A percentile compares a stretch with the other conserved stretches of the same genome.
Conservation (phyloP, 1,140 invertebrate genomes). For the Nylanderia fulva region DNA sequence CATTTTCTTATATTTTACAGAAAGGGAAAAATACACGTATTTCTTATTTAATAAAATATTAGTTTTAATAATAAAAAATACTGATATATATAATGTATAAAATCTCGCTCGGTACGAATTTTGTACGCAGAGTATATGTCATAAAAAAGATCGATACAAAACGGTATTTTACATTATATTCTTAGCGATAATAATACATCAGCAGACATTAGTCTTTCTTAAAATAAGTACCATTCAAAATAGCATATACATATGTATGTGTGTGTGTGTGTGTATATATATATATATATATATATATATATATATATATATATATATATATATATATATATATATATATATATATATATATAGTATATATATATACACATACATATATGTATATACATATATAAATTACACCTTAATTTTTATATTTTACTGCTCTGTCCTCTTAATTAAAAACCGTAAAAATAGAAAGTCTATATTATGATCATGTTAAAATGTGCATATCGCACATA, state of each 20-base stretch:
- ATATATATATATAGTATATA: neutral
- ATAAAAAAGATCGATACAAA: constrained; percentile 35
- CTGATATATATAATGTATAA: constrained; percentile 63
- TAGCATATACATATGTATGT: neutral
- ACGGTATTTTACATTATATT: constrained; percentile 25
- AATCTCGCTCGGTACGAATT: constrained; percentile 25
- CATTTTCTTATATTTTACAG: constrained; percentile 28
- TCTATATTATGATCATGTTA: constrained; percentile 26
- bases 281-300: neutral
- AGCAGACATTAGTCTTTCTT: neutral
- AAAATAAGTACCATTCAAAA: constrained; percentile 36
- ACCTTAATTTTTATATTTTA: constrained; percentile 32
- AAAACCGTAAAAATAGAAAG: constrained; percentile 9
- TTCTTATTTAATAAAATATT: constrained; percentile 54
- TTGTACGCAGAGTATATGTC: constrained; percentile 4
- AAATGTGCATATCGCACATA: constrained; percentile 8
- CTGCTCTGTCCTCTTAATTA: neutral
- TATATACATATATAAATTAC: neutral
- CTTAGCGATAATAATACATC: constrained; percentile 29
- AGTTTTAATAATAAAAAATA: constrained; percentile 69
- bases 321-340: neutral
- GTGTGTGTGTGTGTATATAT: neutral
- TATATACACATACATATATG: neutral
- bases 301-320: neutral
- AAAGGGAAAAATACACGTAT: constrained; percentile 22